Conservation (phyloP, 2,888 invertebrate species). For the Nephrotoma guestfalica region DNA sequence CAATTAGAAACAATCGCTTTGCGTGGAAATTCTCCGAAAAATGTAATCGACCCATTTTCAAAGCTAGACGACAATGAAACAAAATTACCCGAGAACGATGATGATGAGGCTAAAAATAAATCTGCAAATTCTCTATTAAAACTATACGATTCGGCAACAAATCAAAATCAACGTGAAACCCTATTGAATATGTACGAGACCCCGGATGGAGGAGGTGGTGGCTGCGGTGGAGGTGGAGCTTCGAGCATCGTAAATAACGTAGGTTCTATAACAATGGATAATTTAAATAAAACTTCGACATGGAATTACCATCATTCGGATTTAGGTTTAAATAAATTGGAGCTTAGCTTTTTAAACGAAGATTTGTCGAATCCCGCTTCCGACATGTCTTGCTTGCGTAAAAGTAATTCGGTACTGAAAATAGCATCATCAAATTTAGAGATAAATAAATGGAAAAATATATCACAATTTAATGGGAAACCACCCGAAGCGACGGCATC, state of each 20-base stretch:
- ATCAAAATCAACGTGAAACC: conserved; percentile 1
- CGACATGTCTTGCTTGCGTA: conserved; percentile 1
- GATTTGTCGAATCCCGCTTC: conserved; percentile 5
- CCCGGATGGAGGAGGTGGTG: not conserved
- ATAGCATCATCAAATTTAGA: conserved; percentile 15
- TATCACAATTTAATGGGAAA: not conserved
- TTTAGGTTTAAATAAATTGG: conserved; percentile 15
- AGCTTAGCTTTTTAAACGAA: conserved; percentile 15
- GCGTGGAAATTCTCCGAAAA: conserved; percentile 14
- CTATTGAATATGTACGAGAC: conserved; percentile 2
- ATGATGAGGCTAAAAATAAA: not conserved
- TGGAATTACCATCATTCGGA: conserved; percentile 15
- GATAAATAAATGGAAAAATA: conserved; percentile 12
- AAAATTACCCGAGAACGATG: not conserved
- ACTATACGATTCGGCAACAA: not conserved
- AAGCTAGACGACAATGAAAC: conserved; percentile 4
- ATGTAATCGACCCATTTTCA: conserved; percentile 11
- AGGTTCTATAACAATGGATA: not conserved
- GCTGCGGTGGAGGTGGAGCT: not conserved
- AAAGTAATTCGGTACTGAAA: conserved; percentile 13
- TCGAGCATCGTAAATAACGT: not conserved
- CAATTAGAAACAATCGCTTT: conserved; percentile 15
- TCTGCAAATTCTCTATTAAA: conserved; percentile 10
- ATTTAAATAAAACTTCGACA: conserved; percentile 4
- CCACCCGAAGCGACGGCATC: conserved; percentile 10